Evolutionary conservation across 1,140 invertebrate species (phyloP).

Genomic region (Drosophila paulistorum): DNA sequence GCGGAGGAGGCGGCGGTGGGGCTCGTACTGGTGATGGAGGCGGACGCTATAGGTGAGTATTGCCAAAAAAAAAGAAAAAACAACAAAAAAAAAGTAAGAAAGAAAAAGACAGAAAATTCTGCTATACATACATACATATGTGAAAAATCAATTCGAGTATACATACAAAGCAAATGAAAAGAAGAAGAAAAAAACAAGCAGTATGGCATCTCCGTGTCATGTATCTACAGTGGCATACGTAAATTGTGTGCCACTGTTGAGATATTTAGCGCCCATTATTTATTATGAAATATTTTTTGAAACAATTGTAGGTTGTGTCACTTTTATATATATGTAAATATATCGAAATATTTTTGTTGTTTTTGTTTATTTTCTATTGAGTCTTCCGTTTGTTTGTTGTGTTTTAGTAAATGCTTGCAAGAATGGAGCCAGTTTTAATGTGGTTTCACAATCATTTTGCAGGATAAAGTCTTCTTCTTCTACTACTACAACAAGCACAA

Average conservation of each 20-base stretch:
- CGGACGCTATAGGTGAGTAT: constrained; percentile 79
- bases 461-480: constrained; percentile 82
- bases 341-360: constrained; percentile 54
- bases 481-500: constrained; percentile 79
- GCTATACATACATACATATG: constrained; percentile 48
- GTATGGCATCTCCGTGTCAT: constrained; percentile 6
- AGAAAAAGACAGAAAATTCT: constrained; percentile 28
- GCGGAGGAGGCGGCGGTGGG: constrained; percentile 63
- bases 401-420: constrained; percentile 33
- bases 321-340: background rate
- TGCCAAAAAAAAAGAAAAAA: background rate
- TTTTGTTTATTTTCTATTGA: constrained; percentile 38
- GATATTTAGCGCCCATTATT: background rate
- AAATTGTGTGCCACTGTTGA: background rate
- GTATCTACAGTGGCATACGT: constrained; percentile 25
- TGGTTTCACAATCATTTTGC: constrained; percentile 83
- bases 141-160: constrained; percentile 73
- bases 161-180: constrained; percentile 44
- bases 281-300: constrained; percentile 16
- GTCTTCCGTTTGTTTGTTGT: constrained; percentile 24
- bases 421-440: constrained; percentile 77
- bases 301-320: background rate
- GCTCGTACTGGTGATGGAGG: constrained; percentile 65
- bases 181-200: constrained; percentile 6
- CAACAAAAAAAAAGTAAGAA: too few species aligned